A percentile compares a stretch with the other conserved stretches of the same genome.
phyloP scores from a whole-genome alignment of 2,888 invertebrate genomes.

The Athrips mouffetella region DNA sequence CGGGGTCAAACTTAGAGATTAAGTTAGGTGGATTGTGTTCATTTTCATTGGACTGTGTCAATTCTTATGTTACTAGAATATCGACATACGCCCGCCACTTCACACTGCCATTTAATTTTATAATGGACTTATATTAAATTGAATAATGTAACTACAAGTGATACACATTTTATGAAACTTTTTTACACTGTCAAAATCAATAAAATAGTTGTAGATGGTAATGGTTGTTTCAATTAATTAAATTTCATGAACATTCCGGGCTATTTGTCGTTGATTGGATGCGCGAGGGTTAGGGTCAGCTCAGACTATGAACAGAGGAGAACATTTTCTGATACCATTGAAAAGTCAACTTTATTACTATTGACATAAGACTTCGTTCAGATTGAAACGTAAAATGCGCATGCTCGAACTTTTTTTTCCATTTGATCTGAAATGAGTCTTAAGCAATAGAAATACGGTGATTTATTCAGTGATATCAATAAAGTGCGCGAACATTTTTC shows the following conservation, averaged over 20 bases:
- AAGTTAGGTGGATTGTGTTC: constrained; percentile 56
- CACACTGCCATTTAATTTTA: constrained; percentile 61
- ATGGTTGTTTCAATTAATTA: constrained; percentile 72
- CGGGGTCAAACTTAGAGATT: constrained; percentile 28
- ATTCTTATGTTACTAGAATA: constrained; percentile 82
- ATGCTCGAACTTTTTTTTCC: constrained; percentile 22
- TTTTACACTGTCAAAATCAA: constrained; percentile 63
- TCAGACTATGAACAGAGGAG: no score
- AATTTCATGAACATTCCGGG: constrained; percentile 69
- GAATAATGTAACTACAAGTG: constrained; percentile 35
- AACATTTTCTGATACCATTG: no score
- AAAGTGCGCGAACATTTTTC: no score
- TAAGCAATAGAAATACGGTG: no score
- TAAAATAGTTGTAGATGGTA: constrained; percentile 71
- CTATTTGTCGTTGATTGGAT: constrained; percentile 62
- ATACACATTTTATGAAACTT: constrained; percentile 64
- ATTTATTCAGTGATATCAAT: no score
- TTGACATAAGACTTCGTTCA: no score
- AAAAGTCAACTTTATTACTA: no score
- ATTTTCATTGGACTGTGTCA: constrained; percentile 80
- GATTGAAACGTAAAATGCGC: no score
- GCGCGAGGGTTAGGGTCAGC: constrained; percentile 40
- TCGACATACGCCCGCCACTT: constrained; percentile 77
- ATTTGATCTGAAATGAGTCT: no score
- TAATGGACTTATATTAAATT: constrained; percentile 33